Evolutionary conservation across 2,113 vertebrate genomes (phyloP).

Genomic region (Archocentrus centrarchus): DNA sequence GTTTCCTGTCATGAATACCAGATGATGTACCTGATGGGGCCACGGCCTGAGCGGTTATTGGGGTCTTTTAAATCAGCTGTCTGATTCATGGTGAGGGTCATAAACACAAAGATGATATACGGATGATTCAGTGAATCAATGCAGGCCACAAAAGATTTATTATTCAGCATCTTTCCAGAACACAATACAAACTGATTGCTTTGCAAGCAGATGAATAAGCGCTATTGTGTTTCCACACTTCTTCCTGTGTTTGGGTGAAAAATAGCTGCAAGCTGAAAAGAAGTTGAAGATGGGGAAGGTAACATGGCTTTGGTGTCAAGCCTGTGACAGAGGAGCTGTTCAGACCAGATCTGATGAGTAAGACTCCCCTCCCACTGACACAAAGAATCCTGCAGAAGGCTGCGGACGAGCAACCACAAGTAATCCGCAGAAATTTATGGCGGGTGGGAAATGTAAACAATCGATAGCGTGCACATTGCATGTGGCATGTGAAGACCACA

Average conservation of each 20-base stretch:
- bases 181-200: slow-evolving; percentile 37
- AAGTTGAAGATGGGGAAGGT: background rate
- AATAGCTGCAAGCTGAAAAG: background rate
- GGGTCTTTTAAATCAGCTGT: slow-evolving; percentile 41
- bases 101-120: slow-evolving; percentile 20
- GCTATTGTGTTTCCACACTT: background rate
- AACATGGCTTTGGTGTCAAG: background rate
- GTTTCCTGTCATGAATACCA: slow-evolving; percentile 47
- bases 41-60: slow-evolving; percentile 3
- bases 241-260: background rate
- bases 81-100: slow-evolving; percentile 32
- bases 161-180: slow-evolving; percentile 3
- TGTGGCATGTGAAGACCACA: too few species aligned
- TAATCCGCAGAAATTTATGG: too few species aligned
- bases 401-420: too few species aligned
- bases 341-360: background rate
- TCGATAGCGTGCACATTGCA: too few species aligned
- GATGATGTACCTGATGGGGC: slow-evolving; percentile 46
- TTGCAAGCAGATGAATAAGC: slow-evolving; percentile 21
- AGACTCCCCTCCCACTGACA: background rate
- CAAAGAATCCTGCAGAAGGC: too few species aligned
- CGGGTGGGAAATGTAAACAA: too few species aligned
- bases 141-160: background rate
- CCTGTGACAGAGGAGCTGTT: background rate
- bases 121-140: slow-evolving; percentile 31